Percentiles rank a stretch among this genome's conserved stretches.
These are phyloP conservation scores for Clarias fuscus DNA, from an alignment of 2,797 vertebrate genomes.

Conservation along the genomic window DNA sequence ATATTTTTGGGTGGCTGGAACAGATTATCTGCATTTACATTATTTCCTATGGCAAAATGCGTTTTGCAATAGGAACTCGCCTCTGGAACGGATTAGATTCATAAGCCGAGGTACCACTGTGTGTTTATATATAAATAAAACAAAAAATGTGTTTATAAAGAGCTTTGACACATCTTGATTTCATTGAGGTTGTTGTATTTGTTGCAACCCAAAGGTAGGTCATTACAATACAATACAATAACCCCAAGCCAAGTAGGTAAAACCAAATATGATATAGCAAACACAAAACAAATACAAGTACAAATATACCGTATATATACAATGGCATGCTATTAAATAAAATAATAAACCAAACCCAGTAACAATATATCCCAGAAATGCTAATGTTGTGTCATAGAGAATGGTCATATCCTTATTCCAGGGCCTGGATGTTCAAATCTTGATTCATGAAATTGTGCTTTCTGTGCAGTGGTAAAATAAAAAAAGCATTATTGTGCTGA, in stretches of 20 bases:
- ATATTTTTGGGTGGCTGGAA: too few relatives aligned
- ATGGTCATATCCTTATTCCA: neutral
- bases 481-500: neutral
- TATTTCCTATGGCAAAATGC: too few relatives aligned
- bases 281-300: neutral
- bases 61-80: too few relatives aligned
- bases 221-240: neutral
- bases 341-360: neutral
- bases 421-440: neutral
- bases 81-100: too few relatives aligned
- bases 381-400: neutral
- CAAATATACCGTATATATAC: too few relatives aligned
- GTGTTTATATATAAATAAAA: too few relatives aligned
- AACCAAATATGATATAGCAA: neutral
- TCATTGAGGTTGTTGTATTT: neutral
- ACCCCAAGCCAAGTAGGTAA: neutral
- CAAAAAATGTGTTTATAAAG: neutral
- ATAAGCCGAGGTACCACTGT: too few relatives aligned
- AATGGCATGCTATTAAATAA: neutral
- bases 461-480: neutral
- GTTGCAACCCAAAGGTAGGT: neutral
- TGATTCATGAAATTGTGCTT: neutral
- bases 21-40: too few relatives aligned
- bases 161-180: neutral
- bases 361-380: neutral